Evolutionary conservation across 2,888 invertebrate genomes (phyloP).

Genomic region (Dusona sp.): DNA sequence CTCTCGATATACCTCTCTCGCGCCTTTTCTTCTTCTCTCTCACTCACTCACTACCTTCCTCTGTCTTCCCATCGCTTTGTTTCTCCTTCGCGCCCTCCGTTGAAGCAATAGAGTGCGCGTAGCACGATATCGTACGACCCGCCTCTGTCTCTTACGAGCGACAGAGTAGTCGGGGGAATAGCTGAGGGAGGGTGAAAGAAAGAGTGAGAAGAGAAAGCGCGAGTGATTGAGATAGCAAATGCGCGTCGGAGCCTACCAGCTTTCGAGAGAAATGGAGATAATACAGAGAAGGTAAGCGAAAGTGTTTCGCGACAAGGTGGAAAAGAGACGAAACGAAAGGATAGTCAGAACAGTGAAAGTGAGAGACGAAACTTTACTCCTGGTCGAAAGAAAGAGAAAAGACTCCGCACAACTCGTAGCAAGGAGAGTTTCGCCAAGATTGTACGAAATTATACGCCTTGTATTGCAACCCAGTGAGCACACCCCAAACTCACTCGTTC

Average conservation of each 20-base stretch:
- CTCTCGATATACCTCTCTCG: conserved; percentile 26
- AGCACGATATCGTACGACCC: conserved; percentile 47
- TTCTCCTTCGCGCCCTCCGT: conserved; percentile 57
- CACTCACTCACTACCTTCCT: conserved; percentile 70
- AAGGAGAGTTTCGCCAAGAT: conserved; percentile 76
- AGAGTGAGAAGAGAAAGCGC: conserved; percentile 56
- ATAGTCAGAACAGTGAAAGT: conserved; percentile 21
- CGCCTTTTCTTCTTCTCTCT: conserved; percentile 50
- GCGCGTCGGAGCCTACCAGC: conserved; percentile 51
- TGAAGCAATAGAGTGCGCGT: conserved; percentile 54
- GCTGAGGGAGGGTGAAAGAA: conserved; percentile 45
- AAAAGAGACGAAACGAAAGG: conserved; percentile 38
- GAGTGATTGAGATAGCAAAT: conserved; percentile 63
- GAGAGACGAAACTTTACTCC: conserved; percentile 27
- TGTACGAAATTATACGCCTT: conserved; percentile 81
- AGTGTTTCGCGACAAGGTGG: conserved; percentile 58
- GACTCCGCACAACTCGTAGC: conserved; percentile 43
- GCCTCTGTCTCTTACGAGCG: conserved; percentile 28
- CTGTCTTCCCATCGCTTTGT: conserved; percentile 64
- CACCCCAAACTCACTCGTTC: conserved; percentile 56
- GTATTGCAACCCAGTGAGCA: conserved; percentile 75
- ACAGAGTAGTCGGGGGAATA: conserved; percentile 27
- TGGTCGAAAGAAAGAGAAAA: conserved; percentile 36
- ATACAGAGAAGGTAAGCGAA: conserved; percentile 32
- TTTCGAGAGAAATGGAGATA: conserved; percentile 24